Percentiles rank a stretch among this genome's conserved stretches.
phyloP scores from a whole-genome alignment of 92 coral and sea anemone species.

The Phenganax marumi region DNA sequence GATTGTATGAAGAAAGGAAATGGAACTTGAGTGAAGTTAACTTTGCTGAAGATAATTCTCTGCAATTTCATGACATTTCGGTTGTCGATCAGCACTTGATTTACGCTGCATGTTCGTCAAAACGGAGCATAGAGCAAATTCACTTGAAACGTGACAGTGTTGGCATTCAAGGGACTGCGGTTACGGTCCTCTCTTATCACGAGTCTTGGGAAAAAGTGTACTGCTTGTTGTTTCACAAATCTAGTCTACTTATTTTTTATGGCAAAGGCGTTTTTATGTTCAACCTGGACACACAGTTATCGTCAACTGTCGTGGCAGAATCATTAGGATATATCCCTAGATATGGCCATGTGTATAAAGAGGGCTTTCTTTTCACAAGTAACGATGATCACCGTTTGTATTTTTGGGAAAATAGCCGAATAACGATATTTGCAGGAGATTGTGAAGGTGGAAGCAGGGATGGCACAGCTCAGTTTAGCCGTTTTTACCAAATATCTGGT shows the following conservation, averaged over 20 bases:
- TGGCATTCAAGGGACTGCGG: slow-evolving; percentile 4
- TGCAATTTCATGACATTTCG: slow-evolving; percentile 7
- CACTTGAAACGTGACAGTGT: slow-evolving; percentile 18
- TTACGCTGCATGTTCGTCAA: slow-evolving; percentile 11
- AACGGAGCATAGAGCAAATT: slow-evolving; percentile 8
- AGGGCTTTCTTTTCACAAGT: slow-evolving; percentile 16
- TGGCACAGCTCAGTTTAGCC: slow-evolving; percentile 10
- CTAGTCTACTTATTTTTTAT: not conserved
- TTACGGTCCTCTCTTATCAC: slow-evolving; percentile 10
- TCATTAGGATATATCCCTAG: slow-evolving; percentile 1
- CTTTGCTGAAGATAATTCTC: slow-evolving; percentile 14
- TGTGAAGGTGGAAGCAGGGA: slow-evolving; percentile 8
- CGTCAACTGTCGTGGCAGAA: not conserved
- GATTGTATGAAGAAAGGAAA: slow-evolving; percentile 13
- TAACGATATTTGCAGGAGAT: not conserved
- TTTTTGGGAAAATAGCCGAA: not conserved
- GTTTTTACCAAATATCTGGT: slow-evolving; percentile 4
- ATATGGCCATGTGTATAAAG: not conserved
- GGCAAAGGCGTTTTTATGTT: slow-evolving; percentile 6
- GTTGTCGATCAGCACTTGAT: slow-evolving; percentile 6
- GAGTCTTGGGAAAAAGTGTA: not conserved
- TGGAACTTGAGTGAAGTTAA: slow-evolving; percentile 5
- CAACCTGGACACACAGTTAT: slow-evolving; percentile 1
- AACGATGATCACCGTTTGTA: slow-evolving; percentile 13
- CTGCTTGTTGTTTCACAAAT: slow-evolving; percentile 3